phyloP scores from a whole-genome alignment of 2,888 invertebrate species.

The Sericinus montela region DNA sequence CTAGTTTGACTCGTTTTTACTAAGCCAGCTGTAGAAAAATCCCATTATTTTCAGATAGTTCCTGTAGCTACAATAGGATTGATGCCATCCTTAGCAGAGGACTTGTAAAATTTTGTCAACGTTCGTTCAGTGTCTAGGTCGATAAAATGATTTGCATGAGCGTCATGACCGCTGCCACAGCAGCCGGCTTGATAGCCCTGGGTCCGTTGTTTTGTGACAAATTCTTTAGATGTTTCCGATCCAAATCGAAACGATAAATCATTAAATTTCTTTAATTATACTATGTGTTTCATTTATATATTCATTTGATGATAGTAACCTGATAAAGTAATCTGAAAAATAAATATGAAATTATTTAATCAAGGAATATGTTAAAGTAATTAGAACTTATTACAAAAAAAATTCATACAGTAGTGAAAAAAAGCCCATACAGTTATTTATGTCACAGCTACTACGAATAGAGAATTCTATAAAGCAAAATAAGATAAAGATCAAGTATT shows the following conservation, averaged over 20 bases:
- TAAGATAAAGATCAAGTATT: too few relatives aligned
- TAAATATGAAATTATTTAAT: too few relatives aligned
- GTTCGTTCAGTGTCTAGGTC: neutral
- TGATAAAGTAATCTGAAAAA: too few relatives aligned
- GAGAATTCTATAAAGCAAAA: too few relatives aligned
- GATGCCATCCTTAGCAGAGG: neutral
- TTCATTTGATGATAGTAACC: too few relatives aligned
- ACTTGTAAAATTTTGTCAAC: neutral
- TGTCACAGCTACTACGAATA: too few relatives aligned
- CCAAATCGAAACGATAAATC: slow-evolving; percentile 24
- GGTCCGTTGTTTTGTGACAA: slow-evolving; percentile 34
- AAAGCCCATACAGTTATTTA: too few relatives aligned
- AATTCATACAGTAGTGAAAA: too few relatives aligned
- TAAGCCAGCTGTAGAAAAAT: too few relatives aligned
- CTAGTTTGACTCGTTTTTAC: too few relatives aligned
- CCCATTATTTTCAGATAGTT: slow-evolving; percentile 13
- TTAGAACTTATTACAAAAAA: too few relatives aligned
- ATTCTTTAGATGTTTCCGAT: slow-evolving; percentile 26
- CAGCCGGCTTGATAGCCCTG: slow-evolving; percentile 27
- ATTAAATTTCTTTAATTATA: slow-evolving; percentile 9
- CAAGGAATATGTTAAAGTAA: too few relatives aligned
- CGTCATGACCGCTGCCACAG: slow-evolving; percentile 24
- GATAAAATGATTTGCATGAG: slow-evolving; percentile 32
- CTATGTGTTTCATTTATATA: slow-evolving; percentile 7
- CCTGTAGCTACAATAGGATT: neutral